Evolutionary conservation across 2,113 vertebrate genomes (phyloP), one percentile per base, ranked within the genome.

Genomic region (Ageneiosus marmoratus): DNA sequence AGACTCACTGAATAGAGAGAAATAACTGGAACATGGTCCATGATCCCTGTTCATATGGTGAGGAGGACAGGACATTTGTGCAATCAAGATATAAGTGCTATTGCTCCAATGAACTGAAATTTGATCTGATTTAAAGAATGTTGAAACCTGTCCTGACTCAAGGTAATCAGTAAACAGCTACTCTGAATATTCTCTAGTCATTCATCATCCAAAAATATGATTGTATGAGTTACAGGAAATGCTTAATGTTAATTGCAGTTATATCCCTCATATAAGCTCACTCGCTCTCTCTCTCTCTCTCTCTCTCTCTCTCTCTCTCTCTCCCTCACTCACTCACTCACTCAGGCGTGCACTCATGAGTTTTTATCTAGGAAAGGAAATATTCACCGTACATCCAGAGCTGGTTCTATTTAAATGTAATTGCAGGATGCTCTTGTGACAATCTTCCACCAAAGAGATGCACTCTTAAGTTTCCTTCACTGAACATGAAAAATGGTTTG

Each of bases 401-500:
- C 83, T 83, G 86, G 82, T 86, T 89, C 81, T 89, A 88, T 89
- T 91, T 88, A 90, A 91, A 88, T 86, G 62, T 88, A 89, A 93
- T 92, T 89, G 88, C 86, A 89, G 62, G 63, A 86, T 70, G 62
- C n/a, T 82, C 46, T 72, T 41, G 18, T 60, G 72, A 70, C 75
- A 58, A 63, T 75, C 41, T 74, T 82, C 80, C 73, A 82, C 55
- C 37, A 32, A 82, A 63, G 32, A 70, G 62, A 77, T n/a, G 22
- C 22, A 29, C 51, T 50, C 70, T 76, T 37, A 58, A n/a, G 44
- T 44, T 76, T 67, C 27, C 60, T 53, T 37, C 41, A 24, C 67
- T 27, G 50, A 55, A 51, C 29, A 58, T 74, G 34, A 79, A 82
- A 63, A 79, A 58, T 12, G 22, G 55, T 62, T 77, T 88, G 89